phyloP scores from a whole-genome alignment of 2,797 vertebrate species.

The Apogon hyalosoma region DNA sequence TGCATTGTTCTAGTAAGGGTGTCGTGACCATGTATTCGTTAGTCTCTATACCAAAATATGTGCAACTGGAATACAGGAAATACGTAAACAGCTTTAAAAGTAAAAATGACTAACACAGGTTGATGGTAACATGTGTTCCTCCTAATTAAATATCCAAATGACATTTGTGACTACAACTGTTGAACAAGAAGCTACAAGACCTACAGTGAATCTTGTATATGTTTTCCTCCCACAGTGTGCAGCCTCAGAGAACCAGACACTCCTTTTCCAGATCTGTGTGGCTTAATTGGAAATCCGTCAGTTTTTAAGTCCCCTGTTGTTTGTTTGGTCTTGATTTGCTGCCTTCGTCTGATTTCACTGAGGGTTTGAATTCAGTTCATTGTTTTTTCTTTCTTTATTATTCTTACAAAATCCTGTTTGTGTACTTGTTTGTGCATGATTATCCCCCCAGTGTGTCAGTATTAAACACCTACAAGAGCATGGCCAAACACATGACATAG shows the following conservation, averaged over 20 bases:
- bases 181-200: not conserved
- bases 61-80: too few relatives aligned
- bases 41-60: too few relatives aligned
- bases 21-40: too few relatives aligned
- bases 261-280: constrained; percentile 28
- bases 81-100: too few relatives aligned
- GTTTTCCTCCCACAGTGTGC: constrained; percentile 11
- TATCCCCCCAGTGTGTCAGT: constrained; percentile 19
- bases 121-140: not conserved
- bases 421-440: constrained; percentile 21
- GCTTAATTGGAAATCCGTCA: constrained; percentile 43
- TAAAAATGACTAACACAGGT: too few relatives aligned
- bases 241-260: not conserved
- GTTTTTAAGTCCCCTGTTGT: constrained; percentile 34
- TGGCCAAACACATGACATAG: constrained; percentile 27
- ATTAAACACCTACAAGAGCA: constrained; percentile 4
- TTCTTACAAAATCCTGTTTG: not conserved
- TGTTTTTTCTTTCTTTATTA: not conserved
- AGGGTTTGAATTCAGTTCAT: constrained; percentile 10
- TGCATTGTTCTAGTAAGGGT: too few relatives aligned
- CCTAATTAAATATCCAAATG: constrained; percentile 22
- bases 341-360: constrained; percentile 39
- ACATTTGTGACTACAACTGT: not conserved
- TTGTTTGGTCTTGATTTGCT: constrained; percentile 48
- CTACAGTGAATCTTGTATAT: constrained; percentile 15